Evolutionary conservation across 2,797 vertebrate genomes (phyloP).

Genomic region (Taenioides sp.): DNA sequence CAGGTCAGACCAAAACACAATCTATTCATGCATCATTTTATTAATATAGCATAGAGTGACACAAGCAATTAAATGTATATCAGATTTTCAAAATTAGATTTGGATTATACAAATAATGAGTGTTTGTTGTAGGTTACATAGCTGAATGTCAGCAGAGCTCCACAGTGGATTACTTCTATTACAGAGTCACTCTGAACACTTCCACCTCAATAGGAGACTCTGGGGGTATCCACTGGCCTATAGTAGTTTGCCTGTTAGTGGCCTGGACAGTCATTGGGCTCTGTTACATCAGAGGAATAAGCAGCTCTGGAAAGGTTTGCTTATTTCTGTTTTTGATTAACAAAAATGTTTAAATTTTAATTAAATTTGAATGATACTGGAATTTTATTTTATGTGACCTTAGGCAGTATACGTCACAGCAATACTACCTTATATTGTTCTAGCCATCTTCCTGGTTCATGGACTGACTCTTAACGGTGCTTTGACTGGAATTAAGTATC

Average conservation of each 20-base stretch:
- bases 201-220: conserved; percentile 79
- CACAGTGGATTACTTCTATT: conserved; percentile 91
- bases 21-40: background rate
- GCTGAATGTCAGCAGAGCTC: conserved; percentile 85
- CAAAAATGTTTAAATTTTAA: no score
- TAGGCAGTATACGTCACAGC: conserved; percentile 93
- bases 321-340: conserved; percentile 3
- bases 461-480: conserved; percentile 91
- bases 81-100: background rate
- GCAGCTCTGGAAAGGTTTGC: conserved; percentile 92
- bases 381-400: no score
- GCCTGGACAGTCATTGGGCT: conserved; percentile 85
- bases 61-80: background rate
- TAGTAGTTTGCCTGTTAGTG: conserved; percentile 81
- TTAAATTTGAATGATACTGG: no score
- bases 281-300: conserved; percentile 87
- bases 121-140: conserved; percentile 69
- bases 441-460: conserved; percentile 91
- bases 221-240: conserved; percentile 86
- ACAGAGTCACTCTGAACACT: conserved; percentile 86
- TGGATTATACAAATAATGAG: background rate
- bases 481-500: conserved; percentile 82
- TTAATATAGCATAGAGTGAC: background rate
- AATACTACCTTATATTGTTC: conserved; percentile 88
- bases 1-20: conserved; percentile 70